Percentiles rank a stretch among this genome's conserved stretches.
Evolutionary conservation across 2,888 invertebrate genomes (phyloP).

Genomic region (Harpalus rubripes): DNA sequence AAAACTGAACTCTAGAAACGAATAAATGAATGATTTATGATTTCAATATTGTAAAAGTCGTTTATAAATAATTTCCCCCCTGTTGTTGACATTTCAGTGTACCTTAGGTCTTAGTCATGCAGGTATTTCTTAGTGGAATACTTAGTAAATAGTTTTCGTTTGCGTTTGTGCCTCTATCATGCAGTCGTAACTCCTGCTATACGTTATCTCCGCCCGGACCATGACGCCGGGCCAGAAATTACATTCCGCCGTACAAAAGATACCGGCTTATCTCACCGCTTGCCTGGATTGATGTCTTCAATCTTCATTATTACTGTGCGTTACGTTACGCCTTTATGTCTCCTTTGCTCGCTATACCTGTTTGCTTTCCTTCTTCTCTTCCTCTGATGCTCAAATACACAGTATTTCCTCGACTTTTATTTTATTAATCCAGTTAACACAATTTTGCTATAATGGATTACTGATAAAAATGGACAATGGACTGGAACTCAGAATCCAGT

Average conservation of each 20-base stretch:
- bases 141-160: neutral
- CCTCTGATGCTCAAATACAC: slow-evolving; percentile 33
- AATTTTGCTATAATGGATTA: slow-evolving; percentile 51
- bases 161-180: slow-evolving; percentile 3
- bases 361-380: slow-evolving; percentile 44
- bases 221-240: slow-evolving; percentile 59
- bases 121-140: neutral
- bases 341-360: slow-evolving; percentile 50
- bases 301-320: slow-evolving; percentile 67
- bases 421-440: slow-evolving; percentile 55
- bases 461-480: slow-evolving; percentile 40
- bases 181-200: slow-evolving; percentile 57
- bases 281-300: slow-evolving; percentile 66
- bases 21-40: too few relatives aligned
- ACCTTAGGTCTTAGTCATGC: neutral
- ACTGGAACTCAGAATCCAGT: neutral
- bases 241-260: slow-evolving; percentile 66
- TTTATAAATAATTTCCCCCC: too few relatives aligned
- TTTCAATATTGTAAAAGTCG: too few relatives aligned
- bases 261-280: slow-evolving; percentile 65
- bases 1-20: too few relatives aligned
- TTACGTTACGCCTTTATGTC: slow-evolving; percentile 28
- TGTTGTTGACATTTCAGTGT: too few relatives aligned
- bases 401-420: slow-evolving; percentile 48
- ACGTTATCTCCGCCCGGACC: slow-evolving; percentile 40